These are phyloP conservation scores for Amazona finschi DNA, from an alignment of 2,797 vertebrate species.

Conservation along the genomic window DNA sequence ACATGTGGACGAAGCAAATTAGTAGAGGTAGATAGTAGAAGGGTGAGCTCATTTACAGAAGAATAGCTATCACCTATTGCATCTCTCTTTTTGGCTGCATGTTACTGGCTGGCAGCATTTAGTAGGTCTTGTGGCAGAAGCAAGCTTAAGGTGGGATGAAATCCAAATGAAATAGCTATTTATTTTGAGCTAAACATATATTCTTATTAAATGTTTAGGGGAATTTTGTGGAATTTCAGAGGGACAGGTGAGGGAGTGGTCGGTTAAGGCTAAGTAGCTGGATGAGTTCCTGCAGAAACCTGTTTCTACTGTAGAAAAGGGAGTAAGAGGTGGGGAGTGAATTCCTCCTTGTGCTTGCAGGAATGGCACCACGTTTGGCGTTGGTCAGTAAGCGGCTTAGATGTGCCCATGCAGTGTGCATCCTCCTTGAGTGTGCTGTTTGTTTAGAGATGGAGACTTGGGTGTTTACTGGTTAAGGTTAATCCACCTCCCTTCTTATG, in stretches of 20 bases:
- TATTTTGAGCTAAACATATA: neutral
- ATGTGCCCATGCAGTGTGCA: neutral
- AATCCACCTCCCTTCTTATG: neutral
- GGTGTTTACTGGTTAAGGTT: neutral
- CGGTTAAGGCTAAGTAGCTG: neutral
- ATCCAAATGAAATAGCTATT: neutral
- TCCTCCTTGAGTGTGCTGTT: neutral
- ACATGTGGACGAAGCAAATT: neutral
- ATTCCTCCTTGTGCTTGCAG: neutral
- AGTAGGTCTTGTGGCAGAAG: neutral
- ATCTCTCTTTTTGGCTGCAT: neutral
- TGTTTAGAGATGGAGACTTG: neutral
- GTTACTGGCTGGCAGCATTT: neutral
- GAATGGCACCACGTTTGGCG: accelerated
- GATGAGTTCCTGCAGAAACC: neutral
- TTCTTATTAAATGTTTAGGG: neutral
- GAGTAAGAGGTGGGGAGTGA: neutral
- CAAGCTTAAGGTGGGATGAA: neutral
- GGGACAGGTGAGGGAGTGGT: neutral
- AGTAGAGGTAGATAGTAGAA: neutral
- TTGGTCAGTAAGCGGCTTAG: neutral
- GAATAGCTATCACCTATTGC: neutral
- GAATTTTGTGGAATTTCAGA: neutral
- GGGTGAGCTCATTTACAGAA: constrained; percentile 5
- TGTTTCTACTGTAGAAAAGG: neutral